Evolutionary conservation across 2,888 invertebrate genomes (phyloP).

Genomic region (Pristionchus japonicus): DNA sequence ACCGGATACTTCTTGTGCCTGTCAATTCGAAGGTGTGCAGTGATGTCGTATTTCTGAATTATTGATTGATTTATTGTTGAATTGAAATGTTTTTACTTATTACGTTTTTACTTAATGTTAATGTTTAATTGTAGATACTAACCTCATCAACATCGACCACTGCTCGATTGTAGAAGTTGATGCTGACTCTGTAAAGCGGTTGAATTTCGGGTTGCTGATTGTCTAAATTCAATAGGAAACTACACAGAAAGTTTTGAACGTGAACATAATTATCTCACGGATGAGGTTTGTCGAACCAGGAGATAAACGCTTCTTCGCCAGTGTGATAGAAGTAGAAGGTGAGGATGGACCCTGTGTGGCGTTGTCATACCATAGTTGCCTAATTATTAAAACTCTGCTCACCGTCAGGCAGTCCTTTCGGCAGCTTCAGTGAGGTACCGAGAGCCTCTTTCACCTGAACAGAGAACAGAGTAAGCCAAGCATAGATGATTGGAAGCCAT

Average conservation of each 20-base stretch:
- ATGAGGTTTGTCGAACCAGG: no score
- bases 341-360: not conserved
- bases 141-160: not conserved
- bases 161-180: not conserved
- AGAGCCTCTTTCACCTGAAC: no score
- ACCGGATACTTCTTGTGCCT: not conserved
- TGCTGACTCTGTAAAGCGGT: not conserved
- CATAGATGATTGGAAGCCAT: no score
- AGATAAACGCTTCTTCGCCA: not conserved
- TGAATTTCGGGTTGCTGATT: no score
- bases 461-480: no score
- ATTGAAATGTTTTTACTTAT: no score
- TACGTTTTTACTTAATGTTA: no score
- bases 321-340: not conserved
- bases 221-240: no score
- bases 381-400: not conserved
- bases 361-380: not conserved
- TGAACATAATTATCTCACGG: not conserved
- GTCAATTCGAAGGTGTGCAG: not conserved
- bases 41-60: not conserved
- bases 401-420: not conserved
- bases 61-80: not conserved
- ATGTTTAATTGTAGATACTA: not conserved
- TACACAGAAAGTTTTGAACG: no score
- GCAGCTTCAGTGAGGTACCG: no score